These are phyloP conservation scores for Macrophya alboannulata DNA, from an alignment of 2,888 invertebrate genomes.

Conservation along the genomic window DNA sequence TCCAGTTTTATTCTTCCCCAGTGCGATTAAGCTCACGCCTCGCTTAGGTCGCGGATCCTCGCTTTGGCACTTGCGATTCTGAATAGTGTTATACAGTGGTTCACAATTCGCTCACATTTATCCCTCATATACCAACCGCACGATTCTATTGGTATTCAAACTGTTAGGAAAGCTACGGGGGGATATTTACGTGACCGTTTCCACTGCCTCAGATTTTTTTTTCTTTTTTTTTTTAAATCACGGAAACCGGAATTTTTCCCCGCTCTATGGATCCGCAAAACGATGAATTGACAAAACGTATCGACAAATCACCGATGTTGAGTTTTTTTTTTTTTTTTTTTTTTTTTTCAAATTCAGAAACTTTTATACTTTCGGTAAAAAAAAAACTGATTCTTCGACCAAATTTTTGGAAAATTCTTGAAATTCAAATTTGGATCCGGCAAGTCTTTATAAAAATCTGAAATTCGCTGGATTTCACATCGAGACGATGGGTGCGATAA, in stretches of 20 bases:
- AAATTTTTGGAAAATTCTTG: too few species aligned
- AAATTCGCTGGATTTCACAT: too few species aligned
- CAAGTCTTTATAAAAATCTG: too few species aligned
- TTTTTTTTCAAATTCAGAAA: not conserved
- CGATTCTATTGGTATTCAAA: constrained; percentile 39
- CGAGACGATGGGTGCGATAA: too few species aligned
- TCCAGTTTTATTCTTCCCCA: constrained; percentile 69
- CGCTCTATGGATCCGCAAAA: not conserved
- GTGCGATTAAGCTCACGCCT: constrained; percentile 20
- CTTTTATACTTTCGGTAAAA: too few species aligned
- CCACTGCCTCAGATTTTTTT: not conserved
- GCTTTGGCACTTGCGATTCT: not conserved
- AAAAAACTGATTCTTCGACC: too few species aligned
- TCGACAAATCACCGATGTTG: too few species aligned
- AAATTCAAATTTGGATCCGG: too few species aligned
- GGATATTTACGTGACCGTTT: constrained; percentile 15
- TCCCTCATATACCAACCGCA: not conserved
- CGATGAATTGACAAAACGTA: not conserved
- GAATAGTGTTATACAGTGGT: not conserved
- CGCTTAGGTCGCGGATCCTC: constrained; percentile 30
- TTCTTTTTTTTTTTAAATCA: not conserved
- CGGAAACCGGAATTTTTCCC: not conserved
- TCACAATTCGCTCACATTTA: not conserved
- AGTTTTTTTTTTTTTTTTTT: too few species aligned
- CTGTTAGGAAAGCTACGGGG: not conserved